phyloP scores from a whole-genome alignment of 2,888 invertebrate genomes.

The Andrena chrysosceles region DNA sequence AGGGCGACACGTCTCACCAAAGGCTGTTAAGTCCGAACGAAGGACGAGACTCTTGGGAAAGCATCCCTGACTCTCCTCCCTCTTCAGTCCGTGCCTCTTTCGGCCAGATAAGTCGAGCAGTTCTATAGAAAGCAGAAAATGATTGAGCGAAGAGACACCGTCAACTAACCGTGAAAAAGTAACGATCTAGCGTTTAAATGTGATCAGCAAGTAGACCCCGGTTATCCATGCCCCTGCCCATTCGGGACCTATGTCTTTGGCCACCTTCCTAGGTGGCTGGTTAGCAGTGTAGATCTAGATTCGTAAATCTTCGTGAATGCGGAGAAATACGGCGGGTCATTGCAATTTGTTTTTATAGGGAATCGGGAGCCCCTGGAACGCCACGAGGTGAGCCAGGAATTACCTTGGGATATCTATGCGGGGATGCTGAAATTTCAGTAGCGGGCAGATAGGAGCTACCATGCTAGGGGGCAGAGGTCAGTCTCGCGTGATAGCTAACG shows the following conservation, averaged over 20 bases:
- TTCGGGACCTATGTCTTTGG: conserved; percentile 9
- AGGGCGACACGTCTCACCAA: conserved; percentile 57
- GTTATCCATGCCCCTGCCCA: neutral
- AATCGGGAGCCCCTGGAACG: conserved; percentile 57
- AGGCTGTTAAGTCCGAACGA: conserved; percentile 65
- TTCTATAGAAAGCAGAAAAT: conserved; percentile 63
- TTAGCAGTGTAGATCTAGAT: conserved; percentile 42
- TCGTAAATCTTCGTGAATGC: conserved; percentile 68
- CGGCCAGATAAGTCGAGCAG: conserved; percentile 22
- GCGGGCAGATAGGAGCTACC: conserved; percentile 53
- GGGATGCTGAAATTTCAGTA: conserved; percentile 63
- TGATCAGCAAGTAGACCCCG: conserved; percentile 12
- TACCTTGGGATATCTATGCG: conserved; percentile 74
- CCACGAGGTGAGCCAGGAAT: conserved; percentile 51
- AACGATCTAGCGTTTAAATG: conserved; percentile 64
- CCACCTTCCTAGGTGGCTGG: conserved; percentile 20
- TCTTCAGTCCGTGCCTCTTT: conserved; percentile 36
- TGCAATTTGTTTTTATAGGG: conserved; percentile 77
- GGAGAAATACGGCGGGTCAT: conserved; percentile 64
- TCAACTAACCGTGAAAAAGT: conserved; percentile 62
- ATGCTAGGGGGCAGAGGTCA: conserved; percentile 66
- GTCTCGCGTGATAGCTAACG: conserved; percentile 76
- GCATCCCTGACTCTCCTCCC: conserved; percentile 38
- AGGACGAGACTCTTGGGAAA: conserved; percentile 63
- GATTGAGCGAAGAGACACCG: conserved; percentile 68